These are phyloP conservation scores for Drosophila jambulina DNA, from an alignment of 1,140 invertebrate species.

Conservation along the genomic window DNA sequence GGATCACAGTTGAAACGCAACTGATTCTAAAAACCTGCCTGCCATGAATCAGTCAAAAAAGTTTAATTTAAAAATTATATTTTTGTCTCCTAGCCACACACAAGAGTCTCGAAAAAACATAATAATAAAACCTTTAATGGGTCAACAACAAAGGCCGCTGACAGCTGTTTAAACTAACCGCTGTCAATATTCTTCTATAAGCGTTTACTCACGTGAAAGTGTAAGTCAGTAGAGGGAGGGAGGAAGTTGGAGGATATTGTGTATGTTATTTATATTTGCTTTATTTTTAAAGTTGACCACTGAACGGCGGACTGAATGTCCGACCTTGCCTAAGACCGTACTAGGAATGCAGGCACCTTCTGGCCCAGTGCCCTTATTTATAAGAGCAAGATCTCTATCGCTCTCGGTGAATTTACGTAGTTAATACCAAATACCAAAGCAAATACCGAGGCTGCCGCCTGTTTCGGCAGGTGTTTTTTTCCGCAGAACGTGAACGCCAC, in stretches of 20 bases:
- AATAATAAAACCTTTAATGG: conserved; percentile 8
- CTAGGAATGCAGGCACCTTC: conserved; percentile 19
- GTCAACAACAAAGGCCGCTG: conserved; percentile 30
- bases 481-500: conserved; percentile 32
- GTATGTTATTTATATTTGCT: background rate
- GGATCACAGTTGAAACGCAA: conserved; percentile 21
- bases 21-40: conserved; percentile 9
- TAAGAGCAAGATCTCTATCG: conserved; percentile 14
- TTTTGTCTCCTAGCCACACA: conserved; percentile 1
- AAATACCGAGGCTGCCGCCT: conserved; percentile 27
- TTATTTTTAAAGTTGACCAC: conserved; percentile 6
- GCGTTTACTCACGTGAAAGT: conserved; percentile 41
- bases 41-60: background rate
- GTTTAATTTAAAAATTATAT: conserved; percentile 7
- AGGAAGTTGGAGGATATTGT: background rate
- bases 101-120: conserved; percentile 6
- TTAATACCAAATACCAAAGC: conserved; percentile 45
- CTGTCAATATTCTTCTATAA: background rate
- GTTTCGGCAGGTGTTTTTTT: conserved; percentile 63
- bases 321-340: conserved; percentile 20
- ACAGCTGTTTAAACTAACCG: conserved; percentile 46
- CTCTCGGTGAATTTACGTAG: conserved; percentile 15
- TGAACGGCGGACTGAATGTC: conserved; percentile 6
- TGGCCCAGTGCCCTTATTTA: conserved; percentile 40
- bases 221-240: background rate